Evolutionary conservation across 2,113 vertebrate species (phyloP).

Genomic region (Ammodytes marinus): DNA sequence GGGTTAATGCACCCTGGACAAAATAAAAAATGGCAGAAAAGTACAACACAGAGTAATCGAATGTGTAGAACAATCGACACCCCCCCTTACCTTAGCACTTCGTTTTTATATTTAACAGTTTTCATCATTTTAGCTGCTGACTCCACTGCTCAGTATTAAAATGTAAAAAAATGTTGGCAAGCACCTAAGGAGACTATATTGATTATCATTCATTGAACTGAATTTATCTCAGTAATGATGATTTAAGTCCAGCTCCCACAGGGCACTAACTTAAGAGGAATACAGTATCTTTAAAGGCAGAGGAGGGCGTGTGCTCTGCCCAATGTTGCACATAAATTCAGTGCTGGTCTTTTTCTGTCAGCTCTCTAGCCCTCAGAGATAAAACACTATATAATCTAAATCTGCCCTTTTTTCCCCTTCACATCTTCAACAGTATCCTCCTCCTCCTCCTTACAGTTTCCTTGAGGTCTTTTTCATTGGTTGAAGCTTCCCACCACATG

Average conservation of each 20-base stretch:
- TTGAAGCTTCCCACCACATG: slow-evolving; percentile 17
- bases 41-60: background rate
- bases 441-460: background rate
- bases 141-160: slow-evolving; percentile 26
- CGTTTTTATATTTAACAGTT: slow-evolving; percentile 44
- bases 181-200: slow-evolving; percentile 35
- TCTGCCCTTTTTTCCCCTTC: slow-evolving; percentile 42
- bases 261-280: slow-evolving; percentile 24
- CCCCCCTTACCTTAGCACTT: slow-evolving; percentile 11
- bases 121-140: slow-evolving; percentile 39
- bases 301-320: slow-evolving; percentile 59
- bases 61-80: slow-evolving; percentile 8
- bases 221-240: no score
- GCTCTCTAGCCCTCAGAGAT: slow-evolving; percentile 45
- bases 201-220: slow-evolving; percentile 56
- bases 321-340: slow-evolving; percentile 37
- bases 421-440: slow-evolving; percentile 28
- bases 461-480: slow-evolving; percentile 10
- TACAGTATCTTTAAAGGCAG: slow-evolving; percentile 4
- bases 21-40: background rate
- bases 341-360: slow-evolving; percentile 55
- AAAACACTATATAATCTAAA: slow-evolving; percentile 71
- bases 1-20: background rate
- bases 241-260: no score
- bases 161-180: slow-evolving; percentile 38